These are phyloP conservation scores for Xenopus borealis DNA, from an alignment of 2,113 vertebrate species.

Conservation along the genomic window DNA sequence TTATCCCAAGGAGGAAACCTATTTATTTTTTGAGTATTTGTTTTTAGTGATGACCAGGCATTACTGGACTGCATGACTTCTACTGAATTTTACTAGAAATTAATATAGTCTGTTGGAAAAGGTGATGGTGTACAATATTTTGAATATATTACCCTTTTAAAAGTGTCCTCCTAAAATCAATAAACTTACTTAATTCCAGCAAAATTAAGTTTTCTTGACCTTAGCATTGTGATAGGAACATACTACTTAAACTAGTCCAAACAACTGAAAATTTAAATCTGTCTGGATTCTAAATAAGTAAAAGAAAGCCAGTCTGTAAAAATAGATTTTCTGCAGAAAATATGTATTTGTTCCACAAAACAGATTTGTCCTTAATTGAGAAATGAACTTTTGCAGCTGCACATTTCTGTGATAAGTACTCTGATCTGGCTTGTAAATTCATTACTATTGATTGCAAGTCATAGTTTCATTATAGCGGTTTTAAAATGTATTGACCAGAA, in stretches of 20 bases:
- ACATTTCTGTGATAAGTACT: conserved; percentile 53
- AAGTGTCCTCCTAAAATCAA: too few relatives aligned
- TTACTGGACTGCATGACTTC: too few relatives aligned
- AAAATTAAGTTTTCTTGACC: not conserved
- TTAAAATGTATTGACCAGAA: conserved; percentile 44
- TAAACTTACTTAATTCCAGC: too few relatives aligned
- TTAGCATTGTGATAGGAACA: conserved; percentile 3
- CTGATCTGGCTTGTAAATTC: conserved; percentile 40
- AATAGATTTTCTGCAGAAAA: conserved; percentile 60
- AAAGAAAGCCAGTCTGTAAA: conserved; percentile 59
- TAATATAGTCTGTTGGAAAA: too few relatives aligned
- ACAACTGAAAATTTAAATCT: conserved; percentile 42
- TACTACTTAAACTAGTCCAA: not conserved
- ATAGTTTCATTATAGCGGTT: conserved; percentile 48
- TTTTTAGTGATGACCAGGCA: too few relatives aligned
- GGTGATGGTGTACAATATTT: too few relatives aligned
- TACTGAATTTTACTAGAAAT: too few relatives aligned
- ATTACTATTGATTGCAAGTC: conserved; percentile 36
- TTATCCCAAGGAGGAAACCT: too few relatives aligned
- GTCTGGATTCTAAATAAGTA: conserved; percentile 41
- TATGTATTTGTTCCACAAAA: conserved; percentile 56
- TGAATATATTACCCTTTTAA: too few relatives aligned
- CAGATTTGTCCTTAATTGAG: conserved; percentile 49
- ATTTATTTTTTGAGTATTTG: too few relatives aligned
- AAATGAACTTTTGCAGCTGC: conserved; percentile 50